A percentile compares a stretch with the other conserved stretches of the same genome.
These are phyloP conservation scores for Aulostomus chinensis DNA, from an alignment of 2,797 vertebrate species.

Conservation along the genomic window DNA sequence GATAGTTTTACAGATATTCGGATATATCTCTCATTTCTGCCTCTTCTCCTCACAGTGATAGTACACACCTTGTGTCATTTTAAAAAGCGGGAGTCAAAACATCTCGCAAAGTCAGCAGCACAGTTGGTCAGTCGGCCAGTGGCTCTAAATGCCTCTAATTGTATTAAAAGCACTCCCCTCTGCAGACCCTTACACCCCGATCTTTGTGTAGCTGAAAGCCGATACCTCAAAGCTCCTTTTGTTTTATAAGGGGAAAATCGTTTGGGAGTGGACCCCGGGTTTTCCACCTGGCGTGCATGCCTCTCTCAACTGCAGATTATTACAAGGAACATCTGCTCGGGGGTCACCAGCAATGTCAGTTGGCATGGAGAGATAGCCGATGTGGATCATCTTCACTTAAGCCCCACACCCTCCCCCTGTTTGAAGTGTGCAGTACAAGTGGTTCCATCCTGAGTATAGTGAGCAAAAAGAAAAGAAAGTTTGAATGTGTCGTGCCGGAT, in stretches of 20 bases:
- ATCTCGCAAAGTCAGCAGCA: conserved; percentile 48
- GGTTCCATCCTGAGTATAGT: conserved; percentile 27
- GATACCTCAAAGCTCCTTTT: conserved; percentile 85
- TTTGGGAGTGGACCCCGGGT: conserved; percentile 76
- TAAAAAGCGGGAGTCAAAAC: conserved; percentile 56
- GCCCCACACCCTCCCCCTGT: conserved; percentile 49
- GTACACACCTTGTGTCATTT: conserved; percentile 48
- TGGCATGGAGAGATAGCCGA: conserved; percentile 73
- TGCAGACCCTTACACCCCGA: conserved; percentile 69
- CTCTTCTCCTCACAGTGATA: conserved; percentile 54
- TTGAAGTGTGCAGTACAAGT: conserved; percentile 60
- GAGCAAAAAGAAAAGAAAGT: conserved; percentile 28
- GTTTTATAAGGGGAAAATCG: conserved; percentile 75
- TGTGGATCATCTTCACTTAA: conserved; percentile 75
- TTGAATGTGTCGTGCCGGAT: conserved; percentile 46
- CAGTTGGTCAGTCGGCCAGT: conserved; percentile 45
- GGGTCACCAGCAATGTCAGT: conserved; percentile 80
- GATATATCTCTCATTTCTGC: conserved; percentile 58
- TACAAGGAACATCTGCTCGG: conserved; percentile 85
- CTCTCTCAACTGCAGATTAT: conserved; percentile 84
- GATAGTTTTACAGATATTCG: conserved; percentile 68
- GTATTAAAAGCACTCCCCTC: conserved; percentile 78
- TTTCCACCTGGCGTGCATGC: conserved; percentile 82
- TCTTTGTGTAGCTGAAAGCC: conserved; percentile 78
- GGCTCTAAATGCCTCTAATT: conserved; percentile 81